Conservation (phyloP, 2,113 vertebrate genomes). For the Aptenodytes forsteri region DNA sequence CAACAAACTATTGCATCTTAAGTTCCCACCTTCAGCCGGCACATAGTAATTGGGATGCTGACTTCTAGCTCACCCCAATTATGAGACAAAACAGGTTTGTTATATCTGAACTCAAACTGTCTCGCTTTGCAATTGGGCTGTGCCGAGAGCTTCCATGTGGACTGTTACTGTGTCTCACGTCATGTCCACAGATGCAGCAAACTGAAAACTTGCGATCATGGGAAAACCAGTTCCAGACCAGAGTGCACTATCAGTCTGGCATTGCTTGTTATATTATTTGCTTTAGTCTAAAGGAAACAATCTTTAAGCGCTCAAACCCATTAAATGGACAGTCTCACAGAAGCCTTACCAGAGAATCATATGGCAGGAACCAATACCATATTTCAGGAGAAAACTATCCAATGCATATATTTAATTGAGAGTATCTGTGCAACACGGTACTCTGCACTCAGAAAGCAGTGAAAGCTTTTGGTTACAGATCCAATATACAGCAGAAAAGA, state of each 20-base stretch:
- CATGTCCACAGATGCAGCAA: neutral
- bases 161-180: neutral
- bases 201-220: neutral
- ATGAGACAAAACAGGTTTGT: neutral
- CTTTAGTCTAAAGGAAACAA: neutral
- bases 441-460: neutral
- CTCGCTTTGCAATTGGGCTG: neutral
- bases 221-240: neutral
- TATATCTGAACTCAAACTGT: neutral
- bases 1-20: neutral
- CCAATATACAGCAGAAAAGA: neutral
- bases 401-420: neutral
- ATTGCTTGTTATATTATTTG: neutral
- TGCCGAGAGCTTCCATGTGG: neutral
- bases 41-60: neutral
- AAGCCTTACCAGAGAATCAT: neutral
- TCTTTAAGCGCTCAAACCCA: neutral
- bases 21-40: neutral
- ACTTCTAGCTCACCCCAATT: neutral
- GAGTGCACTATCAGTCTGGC: neutral
- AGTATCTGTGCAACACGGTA: neutral
- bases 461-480: neutral
- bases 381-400: neutral
- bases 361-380: neutral
- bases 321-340: neutral